Base-by-base conservation (phyloP, 2,113 vertebrate genomes). In the Oreotrochilus melanogaster region DNA sequence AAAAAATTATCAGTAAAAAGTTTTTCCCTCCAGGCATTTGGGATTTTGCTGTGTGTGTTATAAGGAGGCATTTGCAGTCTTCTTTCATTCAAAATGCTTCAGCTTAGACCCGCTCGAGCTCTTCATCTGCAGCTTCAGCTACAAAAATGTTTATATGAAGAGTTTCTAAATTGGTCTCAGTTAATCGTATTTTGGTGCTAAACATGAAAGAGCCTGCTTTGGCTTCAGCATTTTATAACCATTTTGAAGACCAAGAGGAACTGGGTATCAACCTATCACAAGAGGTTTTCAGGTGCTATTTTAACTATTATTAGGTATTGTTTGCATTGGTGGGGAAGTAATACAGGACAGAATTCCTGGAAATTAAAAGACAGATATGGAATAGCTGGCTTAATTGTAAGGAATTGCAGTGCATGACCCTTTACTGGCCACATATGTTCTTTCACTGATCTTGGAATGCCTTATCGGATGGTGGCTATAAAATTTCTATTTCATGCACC, bases 1-100 rank as follows among this genome's bases (percentile, higher is more conserved):
- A 94, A 88, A 74, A 95, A 96, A 97, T 94, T 91, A 96, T 95
- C 92, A 96, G 95, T 97, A 93, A 88, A 96, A 97, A 95, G 94
- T 96, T 95, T 71, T 89, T 71, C 82, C 94, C 93, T 96, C 88
- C 57, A 94, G 94, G 89, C 93, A 90, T 90, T 76, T 76, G 94
- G 94, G 93, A 95, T 96, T 96, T 95, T 93, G 71, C 93, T 89
- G 0, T 82, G 61, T 81, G 37, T 78, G 43, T 88, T 94, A 78
- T 47, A 86, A 71, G 92, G 85, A 94, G 72, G 90, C 92, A 86
- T 88, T 92, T 96, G 85, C 88, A 86, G 27, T 92, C 66, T 50
- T 81, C 66, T 95, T 96, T 93, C 85, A 80, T 96, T 93, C 78
- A 70, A 92, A 96, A 80, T 64, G 71, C 82, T 93, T 95, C 92